A percentile compares a stretch with the other conserved stretches of the same genome.
phyloP scores from a whole-genome alignment of 1,140 invertebrate species.

The Cecropterus lyciades region DNA sequence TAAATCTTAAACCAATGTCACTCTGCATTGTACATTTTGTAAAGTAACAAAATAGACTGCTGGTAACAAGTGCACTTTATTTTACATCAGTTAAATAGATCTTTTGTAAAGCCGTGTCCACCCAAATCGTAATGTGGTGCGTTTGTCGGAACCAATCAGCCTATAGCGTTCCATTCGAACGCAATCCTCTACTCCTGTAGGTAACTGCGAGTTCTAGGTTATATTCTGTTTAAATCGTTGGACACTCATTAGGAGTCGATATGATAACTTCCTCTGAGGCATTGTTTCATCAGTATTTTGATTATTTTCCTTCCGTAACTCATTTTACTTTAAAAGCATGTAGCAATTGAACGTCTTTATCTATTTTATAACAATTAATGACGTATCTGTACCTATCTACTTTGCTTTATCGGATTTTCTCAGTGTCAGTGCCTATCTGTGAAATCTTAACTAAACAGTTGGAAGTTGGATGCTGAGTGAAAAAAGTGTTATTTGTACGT shows the following conservation, averaged over 20 bases:
- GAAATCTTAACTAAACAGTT: not conserved
- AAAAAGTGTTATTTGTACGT: not conserved
- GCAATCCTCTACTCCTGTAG: too few species aligned
- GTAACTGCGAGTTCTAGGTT: too few species aligned
- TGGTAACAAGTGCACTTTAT: too few species aligned
- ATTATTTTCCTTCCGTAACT: not conserved
- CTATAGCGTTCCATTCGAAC: too few species aligned
- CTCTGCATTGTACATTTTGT: not conserved
- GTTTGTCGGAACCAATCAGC: too few species aligned
- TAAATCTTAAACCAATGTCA: constrained; percentile 1
- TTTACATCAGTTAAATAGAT: too few species aligned
- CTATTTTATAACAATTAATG: not conserved
- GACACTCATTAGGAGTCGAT: too few species aligned
- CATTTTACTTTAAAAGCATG: not conserved
- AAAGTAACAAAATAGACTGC: too few species aligned
- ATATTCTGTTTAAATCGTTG: too few species aligned
- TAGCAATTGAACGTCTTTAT: not conserved
- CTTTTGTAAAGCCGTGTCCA: too few species aligned
- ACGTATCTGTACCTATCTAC: not conserved
- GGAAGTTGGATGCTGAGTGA: not conserved
- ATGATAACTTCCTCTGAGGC: too few species aligned
- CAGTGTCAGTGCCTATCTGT: constrained; percentile 1
- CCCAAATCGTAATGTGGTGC: too few species aligned
- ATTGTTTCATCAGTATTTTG: not conserved
- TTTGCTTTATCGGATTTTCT: not conserved